Base-by-base conservation (phyloP, 2,797 vertebrate genomes). In the Syngnathus acus region DNA sequence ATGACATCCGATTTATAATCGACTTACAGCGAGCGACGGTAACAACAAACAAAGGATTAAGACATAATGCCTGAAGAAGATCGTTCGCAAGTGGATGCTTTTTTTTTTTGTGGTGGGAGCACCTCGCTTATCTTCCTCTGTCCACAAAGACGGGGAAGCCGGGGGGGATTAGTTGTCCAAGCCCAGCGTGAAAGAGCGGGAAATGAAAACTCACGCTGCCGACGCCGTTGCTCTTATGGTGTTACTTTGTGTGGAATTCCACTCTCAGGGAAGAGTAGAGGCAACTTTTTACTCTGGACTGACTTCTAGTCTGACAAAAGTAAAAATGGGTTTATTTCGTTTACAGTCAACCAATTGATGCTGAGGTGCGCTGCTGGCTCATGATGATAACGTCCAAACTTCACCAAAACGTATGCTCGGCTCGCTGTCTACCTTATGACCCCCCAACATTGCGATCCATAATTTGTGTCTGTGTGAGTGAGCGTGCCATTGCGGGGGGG, bases 381-480 rank as follows among this genome's bases (percentile, higher is more conserved):
- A 32, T 32, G 26, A 32, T 32, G 26, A 32, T 32, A 32, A 32
- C 26, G 2, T 32, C 2, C 26, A 26, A 55, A 26, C 10, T 55
- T 32, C 54, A 13, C 23, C 13, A 55, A 32, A 57, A 17, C 17
- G 26, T 23, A 14, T 69, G 16, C 55, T 43, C 40, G 50, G 13
- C 63, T 78, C 67, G 73, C 71, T 70, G 17, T 78, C 77, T 60
- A 69, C 39, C 68, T 69, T 68, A 48, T 10, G 10, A 42, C 68
- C 42, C 69, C 42, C 42, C 42, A 43, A 67, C 58, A 61, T 54
- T 66, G 19, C 70, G 71, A 68, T 73, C 79, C 69, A 71, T 83
- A 74, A 79, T 83, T 86, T 89, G 80, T 88, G 84, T 85, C 75
- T 81, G 75, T 83, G 81, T 77, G 88, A 88, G 86, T 84, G 87